Conservation (phyloP, 2,888 invertebrate species). For the Cistogaster globosa region DNA sequence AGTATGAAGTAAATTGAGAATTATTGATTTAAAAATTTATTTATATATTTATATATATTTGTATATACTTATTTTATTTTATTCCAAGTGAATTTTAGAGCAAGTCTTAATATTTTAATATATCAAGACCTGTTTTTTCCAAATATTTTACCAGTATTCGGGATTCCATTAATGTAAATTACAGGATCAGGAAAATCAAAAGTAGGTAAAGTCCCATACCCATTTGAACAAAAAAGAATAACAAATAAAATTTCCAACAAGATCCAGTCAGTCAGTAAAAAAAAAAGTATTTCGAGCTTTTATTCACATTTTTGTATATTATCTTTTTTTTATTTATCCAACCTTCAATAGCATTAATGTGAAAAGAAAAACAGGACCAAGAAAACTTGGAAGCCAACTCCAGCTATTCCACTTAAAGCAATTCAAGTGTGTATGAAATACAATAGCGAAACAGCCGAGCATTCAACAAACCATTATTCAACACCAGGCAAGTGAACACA, state of each 20-base stretch:
- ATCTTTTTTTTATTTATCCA: neutral
- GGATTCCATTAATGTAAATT: neutral
- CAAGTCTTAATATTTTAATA: no score
- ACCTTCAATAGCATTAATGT: slow-evolving; percentile 37
- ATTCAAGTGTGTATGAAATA: slow-evolving; percentile 18
- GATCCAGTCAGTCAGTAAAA: neutral
- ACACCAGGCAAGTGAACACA: neutral
- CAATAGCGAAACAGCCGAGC: neutral
- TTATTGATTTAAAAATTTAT: no score
- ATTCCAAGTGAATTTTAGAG: no score
- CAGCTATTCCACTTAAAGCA: slow-evolving; percentile 31
- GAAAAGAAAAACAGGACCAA: neutral
- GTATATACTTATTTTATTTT: no score
- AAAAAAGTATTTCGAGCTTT: slow-evolving; percentile 13
- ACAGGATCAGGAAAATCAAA: neutral
- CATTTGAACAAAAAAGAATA: no score
- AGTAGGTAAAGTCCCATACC: neutral
- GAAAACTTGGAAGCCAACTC: slow-evolving; percentile 28
- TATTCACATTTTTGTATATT: no score
- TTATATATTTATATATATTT: no score
- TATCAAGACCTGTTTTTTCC: no score
- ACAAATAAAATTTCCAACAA: neutral
- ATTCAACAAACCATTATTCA: neutral
- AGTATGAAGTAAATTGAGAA: no score
- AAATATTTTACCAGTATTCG: no score